A percentile compares a stretch with the other conserved stretches of the same genome.
These are phyloP conservation scores for Watsonalla cultraria DNA, from an alignment of 2,888 invertebrate genomes.

Conservation along the genomic window DNA sequence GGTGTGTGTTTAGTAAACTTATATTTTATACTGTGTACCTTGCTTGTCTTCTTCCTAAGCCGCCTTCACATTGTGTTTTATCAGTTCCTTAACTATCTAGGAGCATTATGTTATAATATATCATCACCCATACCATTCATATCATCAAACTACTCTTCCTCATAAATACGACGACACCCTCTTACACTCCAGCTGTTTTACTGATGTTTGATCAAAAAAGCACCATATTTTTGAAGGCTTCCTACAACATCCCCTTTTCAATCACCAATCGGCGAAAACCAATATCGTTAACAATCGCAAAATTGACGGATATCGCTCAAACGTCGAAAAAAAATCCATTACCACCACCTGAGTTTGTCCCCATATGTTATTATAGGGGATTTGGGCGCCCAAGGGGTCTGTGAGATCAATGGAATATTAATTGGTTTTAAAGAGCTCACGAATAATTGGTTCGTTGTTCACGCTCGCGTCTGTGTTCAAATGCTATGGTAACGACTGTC, in stretches of 20 bases:
- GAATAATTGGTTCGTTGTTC: constrained; percentile 56
- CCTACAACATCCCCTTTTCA: not conserved
- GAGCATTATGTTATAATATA: too few relatives aligned
- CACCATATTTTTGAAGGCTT: not conserved
- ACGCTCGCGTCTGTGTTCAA: constrained; percentile 29
- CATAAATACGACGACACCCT: not conserved
- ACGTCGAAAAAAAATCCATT: constrained; percentile 5
- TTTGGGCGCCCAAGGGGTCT: constrained; percentile 18
- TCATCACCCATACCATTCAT: too few relatives aligned
- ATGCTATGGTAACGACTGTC: constrained; percentile 22
- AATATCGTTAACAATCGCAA: not conserved
- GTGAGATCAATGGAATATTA: constrained; percentile 58
- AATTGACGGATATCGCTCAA: not conserved
- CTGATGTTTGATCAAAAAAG: not conserved
- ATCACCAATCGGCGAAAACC: not conserved
- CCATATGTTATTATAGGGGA: constrained; percentile 22
- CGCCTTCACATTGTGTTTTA: too few relatives aligned
- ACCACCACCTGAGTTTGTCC: constrained; percentile 23
- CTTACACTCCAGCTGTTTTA: not conserved
- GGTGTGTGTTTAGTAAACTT: too few relatives aligned
- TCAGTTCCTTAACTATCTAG: too few relatives aligned
- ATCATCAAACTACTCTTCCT: too few relatives aligned
- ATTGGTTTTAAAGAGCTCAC: constrained; percentile 62
- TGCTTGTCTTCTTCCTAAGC: too few relatives aligned
- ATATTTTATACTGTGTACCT: too few relatives aligned